Evolutionary conservation across 2,888 invertebrate species (phyloP).

Genomic region (Seladonia tumulorum): DNA sequence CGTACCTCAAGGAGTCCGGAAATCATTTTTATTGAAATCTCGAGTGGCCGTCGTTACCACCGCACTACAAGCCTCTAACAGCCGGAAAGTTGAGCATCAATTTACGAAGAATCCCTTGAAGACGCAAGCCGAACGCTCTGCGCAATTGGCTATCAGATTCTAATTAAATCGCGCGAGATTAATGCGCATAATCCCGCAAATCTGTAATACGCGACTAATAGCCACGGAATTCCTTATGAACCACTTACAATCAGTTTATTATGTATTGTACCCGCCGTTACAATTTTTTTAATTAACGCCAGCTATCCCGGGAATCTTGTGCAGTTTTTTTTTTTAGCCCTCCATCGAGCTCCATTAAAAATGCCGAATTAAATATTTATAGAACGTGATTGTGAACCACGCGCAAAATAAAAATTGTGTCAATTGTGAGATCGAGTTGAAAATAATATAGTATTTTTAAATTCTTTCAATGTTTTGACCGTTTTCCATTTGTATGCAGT

Average conservation of each 20-base stretch:
- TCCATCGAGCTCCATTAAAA: no score
- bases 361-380: no score
- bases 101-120: constrained; percentile 28
- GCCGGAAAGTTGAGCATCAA: constrained; percentile 26
- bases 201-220: neutral
- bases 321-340: neutral
- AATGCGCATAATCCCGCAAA: neutral
- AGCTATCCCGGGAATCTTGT: neutral
- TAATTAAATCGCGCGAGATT: neutral
- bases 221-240: neutral
- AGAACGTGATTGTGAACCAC: no score
- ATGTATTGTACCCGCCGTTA: neutral
- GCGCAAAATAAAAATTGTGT: no score
- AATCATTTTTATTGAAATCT: constrained; percentile 61
- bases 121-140: neutral
- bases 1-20: constrained; percentile 73
- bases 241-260: neutral
- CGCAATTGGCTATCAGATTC: neutral
- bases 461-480: no score
- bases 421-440: no score
- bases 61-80: constrained; percentile 23
- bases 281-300: neutral
- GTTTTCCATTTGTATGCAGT: no score
- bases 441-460: no score
- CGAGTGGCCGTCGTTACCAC: constrained; percentile 36